Base-by-base conservation (phyloP, 2,888 invertebrate genomes). In the Xanthostigma xanthostigma region DNA sequence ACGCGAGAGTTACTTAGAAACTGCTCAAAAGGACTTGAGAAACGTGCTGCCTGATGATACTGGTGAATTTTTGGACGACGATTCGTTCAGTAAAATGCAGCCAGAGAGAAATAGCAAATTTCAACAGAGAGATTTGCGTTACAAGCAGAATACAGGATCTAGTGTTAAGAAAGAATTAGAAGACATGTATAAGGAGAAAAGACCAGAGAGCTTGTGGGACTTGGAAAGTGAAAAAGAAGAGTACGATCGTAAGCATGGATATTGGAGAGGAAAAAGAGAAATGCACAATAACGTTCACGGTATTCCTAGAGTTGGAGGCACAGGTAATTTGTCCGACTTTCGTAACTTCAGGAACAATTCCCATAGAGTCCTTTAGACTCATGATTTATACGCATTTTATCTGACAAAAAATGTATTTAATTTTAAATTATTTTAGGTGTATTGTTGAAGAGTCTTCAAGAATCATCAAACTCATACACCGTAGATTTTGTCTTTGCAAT, bases 401-500 rank as follows among this genome's bases (percentile, higher is more conserved):
- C 13, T 38, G 12, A 34, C 12, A 13, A 3, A 38, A 48, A 44
- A 11, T 49, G 8, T 33, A 10, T 8, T 33, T 8, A 38, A 37
- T 38, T 27, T 42, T 9, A 46, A 39, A 48, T 36, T 27, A 45
- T 46, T 45, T 36, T 49, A 64, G 64, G 64, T 35, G 57, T 60
- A n/a, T 52, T 65, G 33, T 47, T 62, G 27, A 57, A 62, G 38
- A 54, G 64, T 6, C 49, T 59, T 11, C 58, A 38, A 36, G 41
- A 62, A 44, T 44, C 53, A 11, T 55, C 59, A 8, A 56, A 49
- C 12, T 64, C 72, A 42, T 68, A 70, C 44, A 59, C 73, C 1
- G 61, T 77, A 53, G 79, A 87, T 65, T 66, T 85, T 44, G 70
- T 82, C 13, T 85, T 87, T 62, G 75, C 83, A 6, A 79, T 84